Conservation (phyloP, 2,113 vertebrate species). For the Astur gentilis region DNA sequence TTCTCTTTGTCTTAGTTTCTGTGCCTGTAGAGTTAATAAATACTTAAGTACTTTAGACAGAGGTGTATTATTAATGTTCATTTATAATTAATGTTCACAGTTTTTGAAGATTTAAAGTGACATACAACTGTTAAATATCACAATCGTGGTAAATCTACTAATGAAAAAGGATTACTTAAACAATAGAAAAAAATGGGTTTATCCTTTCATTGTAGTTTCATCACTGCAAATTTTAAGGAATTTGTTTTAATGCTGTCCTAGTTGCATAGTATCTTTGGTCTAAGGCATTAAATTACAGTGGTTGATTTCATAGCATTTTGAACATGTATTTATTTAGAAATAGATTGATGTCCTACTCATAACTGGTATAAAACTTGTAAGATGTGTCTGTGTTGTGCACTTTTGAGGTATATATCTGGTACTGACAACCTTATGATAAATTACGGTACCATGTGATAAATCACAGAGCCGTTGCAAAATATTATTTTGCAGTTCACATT, state of each 20-base stretch:
- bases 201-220: background rate
- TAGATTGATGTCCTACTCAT: background rate
- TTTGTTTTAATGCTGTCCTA: background rate
- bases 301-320: background rate
- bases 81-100: constrained; percentile 47
- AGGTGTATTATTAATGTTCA: constrained; percentile 53
- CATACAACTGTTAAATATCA: background rate
- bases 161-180: background rate
- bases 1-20: background rate
- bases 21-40: background rate
- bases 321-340: background rate
- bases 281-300: background rate
- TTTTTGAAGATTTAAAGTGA: constrained; percentile 47
- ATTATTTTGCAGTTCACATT: background rate
- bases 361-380: background rate
- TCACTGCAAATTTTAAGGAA: background rate
- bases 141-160: background rate
- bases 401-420: background rate
- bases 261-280: background rate
- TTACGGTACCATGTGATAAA: background rate
- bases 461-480: background rate
- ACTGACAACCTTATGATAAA: background rate
- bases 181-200: background rate
- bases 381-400: background rate
- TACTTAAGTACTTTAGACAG: constrained; percentile 44